Conservation (phyloP, 2,113 vertebrate species). For the Limanda limanda region DNA sequence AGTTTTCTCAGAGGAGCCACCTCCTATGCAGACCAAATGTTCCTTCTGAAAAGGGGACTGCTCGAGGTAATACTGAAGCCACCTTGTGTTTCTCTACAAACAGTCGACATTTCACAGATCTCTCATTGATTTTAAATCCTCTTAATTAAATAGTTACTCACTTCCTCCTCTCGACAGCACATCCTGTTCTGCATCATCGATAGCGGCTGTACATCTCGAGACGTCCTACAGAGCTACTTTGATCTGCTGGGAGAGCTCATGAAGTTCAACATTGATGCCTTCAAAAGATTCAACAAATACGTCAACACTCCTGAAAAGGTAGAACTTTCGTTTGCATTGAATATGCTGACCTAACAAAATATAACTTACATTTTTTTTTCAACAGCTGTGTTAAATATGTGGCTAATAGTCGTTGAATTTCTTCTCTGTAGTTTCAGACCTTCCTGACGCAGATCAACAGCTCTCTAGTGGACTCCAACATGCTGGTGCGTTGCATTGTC, state of each 20-base stretch:
- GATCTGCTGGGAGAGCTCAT: constrained; percentile 98
- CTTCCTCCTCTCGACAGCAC: constrained; percentile 81
- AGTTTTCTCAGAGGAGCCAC: constrained; percentile 98
- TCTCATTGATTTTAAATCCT: not conserved
- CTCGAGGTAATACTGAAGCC: constrained; percentile 87
- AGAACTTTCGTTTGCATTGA: not conserved
- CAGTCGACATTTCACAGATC: not conserved
- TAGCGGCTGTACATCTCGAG: constrained; percentile 95
- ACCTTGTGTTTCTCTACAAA: not conserved
- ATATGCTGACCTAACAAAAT: not conserved
- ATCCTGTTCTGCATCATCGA: constrained; percentile 99
- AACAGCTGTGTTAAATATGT: not conserved
- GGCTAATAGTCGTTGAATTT: not conserved
- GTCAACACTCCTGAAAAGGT: constrained; percentile 99
- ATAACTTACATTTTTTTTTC: not conserved
- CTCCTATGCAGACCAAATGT: constrained; percentile 99
- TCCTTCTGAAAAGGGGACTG: constrained; percentile 95
- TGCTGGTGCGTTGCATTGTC: constrained; percentile 97
- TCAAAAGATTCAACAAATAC: constrained; percentile 98
- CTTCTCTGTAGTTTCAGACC: constrained; percentile 90
- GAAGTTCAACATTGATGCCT: constrained; percentile 99
- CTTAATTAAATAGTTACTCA: not conserved
- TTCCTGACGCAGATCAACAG: constrained; percentile 99
- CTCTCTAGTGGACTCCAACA: constrained; percentile 97
- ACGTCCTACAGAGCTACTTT: constrained; percentile 98